Percentiles rank a stretch among this genome's conserved stretches.
These are phyloP conservation scores for Coenobita brevimanus DNA, from an alignment of 1,140 invertebrate species.

Conservation along the genomic window DNA sequence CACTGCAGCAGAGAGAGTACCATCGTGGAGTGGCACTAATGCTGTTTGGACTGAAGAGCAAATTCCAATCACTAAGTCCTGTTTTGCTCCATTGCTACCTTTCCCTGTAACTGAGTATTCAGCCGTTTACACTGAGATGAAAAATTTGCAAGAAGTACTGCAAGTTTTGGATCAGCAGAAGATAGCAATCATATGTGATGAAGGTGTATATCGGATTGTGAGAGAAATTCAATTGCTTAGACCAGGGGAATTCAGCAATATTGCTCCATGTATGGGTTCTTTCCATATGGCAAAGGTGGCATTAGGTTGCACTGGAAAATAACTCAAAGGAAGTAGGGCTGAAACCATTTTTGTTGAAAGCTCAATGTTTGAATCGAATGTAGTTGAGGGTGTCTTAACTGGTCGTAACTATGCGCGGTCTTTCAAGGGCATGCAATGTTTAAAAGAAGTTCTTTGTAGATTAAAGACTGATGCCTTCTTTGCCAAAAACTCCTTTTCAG, in stretches of 20 bases:
- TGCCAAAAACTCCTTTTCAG: too few species aligned
- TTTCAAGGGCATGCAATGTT: background rate
- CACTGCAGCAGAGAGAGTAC: too few species aligned
- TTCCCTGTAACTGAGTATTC: too few species aligned
- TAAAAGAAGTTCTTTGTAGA: background rate
- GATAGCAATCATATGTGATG: too few species aligned
- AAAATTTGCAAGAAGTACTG: too few species aligned
- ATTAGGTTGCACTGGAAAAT: slow-evolving; percentile 5
- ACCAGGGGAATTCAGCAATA: background rate
- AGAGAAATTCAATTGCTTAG: slow-evolving; percentile 1
- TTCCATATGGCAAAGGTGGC: too few species aligned
- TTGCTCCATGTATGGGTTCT: background rate
- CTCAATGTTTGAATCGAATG: background rate
- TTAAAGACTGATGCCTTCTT: background rate
- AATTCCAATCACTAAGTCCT: too few species aligned
- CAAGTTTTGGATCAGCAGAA: too few species aligned
- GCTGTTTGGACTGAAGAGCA: too few species aligned
- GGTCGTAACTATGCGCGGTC: background rate
- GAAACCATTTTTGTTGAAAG: slow-evolving; percentile 11
- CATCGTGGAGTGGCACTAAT: too few species aligned
- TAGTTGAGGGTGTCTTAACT: background rate
- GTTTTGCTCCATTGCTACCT: too few species aligned
- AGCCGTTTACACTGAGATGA: too few species aligned
- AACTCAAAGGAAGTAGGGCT: background rate
- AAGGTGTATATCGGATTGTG: background rate